Evolutionary conservation across 2,888 invertebrate genomes (phyloP).

Genomic region (Gnatocerus cornutus): DNA sequence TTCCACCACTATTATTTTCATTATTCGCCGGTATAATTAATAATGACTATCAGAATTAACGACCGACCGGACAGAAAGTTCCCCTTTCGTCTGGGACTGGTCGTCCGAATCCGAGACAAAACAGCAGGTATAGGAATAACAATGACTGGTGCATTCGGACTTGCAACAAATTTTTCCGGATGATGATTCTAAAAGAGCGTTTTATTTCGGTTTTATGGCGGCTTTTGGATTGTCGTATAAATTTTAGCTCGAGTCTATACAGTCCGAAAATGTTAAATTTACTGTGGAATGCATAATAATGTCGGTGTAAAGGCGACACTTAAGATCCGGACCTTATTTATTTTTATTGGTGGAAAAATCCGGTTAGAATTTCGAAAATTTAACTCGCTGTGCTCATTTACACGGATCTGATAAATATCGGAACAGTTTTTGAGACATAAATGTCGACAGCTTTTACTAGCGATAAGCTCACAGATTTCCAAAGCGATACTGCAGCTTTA

Average conservation of each 20-base stretch:
- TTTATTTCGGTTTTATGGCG: constrained; percentile 11
- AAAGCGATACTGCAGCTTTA: too few species aligned
- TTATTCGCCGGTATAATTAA: constrained; percentile 39
- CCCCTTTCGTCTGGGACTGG: constrained; percentile 24
- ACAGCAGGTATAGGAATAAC: constrained; percentile 32
- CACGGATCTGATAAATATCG: constrained; percentile 9
- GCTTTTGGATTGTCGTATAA: constrained; percentile 10
- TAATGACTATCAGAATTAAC: constrained; percentile 46
- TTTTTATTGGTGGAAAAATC: constrained; percentile 9
- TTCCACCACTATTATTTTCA: constrained; percentile 48
- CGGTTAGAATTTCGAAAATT: constrained; percentile 21
- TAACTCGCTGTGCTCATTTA: constrained; percentile 2
- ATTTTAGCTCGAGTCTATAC: neutral
- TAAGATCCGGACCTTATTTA: constrained; percentile 2
- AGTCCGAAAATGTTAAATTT: constrained; percentile 11
- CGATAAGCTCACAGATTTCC: too few species aligned
- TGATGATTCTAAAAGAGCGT: constrained; percentile 15
- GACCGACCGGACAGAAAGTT: constrained; percentile 38
- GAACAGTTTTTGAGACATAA: neutral
- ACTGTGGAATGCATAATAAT: constrained; percentile 16
- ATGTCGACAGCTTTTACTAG: too few species aligned
- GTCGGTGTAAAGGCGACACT: constrained; percentile 14
- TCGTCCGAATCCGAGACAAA: constrained; percentile 20
- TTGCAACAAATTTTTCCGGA: constrained; percentile 29
- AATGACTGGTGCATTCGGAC: constrained; percentile 21